Base-by-base conservation (phyloP, 2,888 invertebrate species). In the Caenorhabditis sp. region DNA sequence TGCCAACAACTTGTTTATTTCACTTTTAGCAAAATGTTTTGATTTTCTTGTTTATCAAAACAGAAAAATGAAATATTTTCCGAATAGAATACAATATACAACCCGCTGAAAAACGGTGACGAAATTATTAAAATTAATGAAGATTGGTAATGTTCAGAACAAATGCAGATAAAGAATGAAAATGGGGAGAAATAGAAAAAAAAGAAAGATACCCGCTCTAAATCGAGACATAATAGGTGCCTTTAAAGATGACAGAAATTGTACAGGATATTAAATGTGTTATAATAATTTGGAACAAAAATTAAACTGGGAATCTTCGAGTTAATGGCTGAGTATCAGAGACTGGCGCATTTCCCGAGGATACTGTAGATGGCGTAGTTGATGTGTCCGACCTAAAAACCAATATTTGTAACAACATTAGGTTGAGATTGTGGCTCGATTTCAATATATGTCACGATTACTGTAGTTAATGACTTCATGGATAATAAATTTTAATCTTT, bases 321-420 rank as follows among this genome's bases (percentile, higher is more conserved):
- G 81, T 81, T 31, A 81, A 62, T 31, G 81, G 81, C 19, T 76
- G 73, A 27, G 81, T 81, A 58, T 81, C 81, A 1, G 76, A 71
- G 24, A 79, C 66, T 14, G 77, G 69, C n/a, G 73, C 78, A 59
- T 76, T 66, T 19, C 78, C 79, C 27, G 81, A 81, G n/a, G 81
- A 79, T 17, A 75, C 67, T 3, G 78, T 77, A 12, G 77, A 73
- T 24, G 77, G 74, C 31, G 79, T 74, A 49, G 81, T 71, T 14
- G 79, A 79, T 10, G 81, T 75, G 57, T 79, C 81, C 37, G 79
- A 79, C 68, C 81, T 81, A n/a, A 17, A 50, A 4, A 50, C n/a
- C n/a, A n/a, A n/a, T n/a, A n/a, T n/a, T n/a, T n/a, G n/a, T n/a
- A n/a, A n/a, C n/a, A n/a, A n/a, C n/a, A n/a, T n/a, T n/a, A n/a